Evolutionary conservation across 2,888 invertebrate genomes (phyloP).

Genomic region (Lasioglossum leucozonium): DNA sequence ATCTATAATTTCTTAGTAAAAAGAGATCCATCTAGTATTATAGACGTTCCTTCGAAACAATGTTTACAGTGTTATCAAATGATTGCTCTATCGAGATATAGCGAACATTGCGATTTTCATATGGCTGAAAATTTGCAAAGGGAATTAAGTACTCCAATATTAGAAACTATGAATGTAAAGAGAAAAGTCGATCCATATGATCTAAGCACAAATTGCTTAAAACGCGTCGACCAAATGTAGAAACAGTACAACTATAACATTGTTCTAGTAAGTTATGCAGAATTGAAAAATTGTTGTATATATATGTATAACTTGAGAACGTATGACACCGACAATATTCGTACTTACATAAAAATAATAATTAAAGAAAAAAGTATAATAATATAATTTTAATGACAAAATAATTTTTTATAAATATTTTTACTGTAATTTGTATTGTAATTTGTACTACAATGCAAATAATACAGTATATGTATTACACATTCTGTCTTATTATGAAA

Average conservation of each 20-base stretch:
- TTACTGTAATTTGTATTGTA: conserved; percentile 6
- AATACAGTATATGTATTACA: neutral
- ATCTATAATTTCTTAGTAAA: conserved; percentile 85
- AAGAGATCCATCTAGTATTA: conserved; percentile 76
- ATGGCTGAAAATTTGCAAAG: conserved; percentile 91
- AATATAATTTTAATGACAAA: neutral
- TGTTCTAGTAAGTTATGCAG: neutral
- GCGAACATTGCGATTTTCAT: conserved; percentile 94
- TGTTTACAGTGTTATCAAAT: conserved; percentile 90
- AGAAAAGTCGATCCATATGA: conserved; percentile 40
- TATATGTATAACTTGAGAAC: neutral
- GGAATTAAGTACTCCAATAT: conserved; percentile 86
- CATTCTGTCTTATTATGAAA: neutral
- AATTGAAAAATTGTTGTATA: conserved; percentile 1
- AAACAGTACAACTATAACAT: conserved; percentile 24
- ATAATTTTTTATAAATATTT: neutral
- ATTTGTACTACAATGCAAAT: conserved; percentile 20
- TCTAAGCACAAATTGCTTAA: conserved; percentile 27
- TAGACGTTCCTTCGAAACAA: conserved; percentile 82
- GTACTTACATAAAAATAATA: neutral
- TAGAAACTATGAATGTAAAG: conserved; percentile 50
- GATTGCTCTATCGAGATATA: conserved; percentile 87
- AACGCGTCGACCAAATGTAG: conserved; percentile 59
- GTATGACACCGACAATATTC: conserved; percentile 1
- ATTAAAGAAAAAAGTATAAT: neutral